Evolutionary conservation across 2,888 invertebrate genomes (phyloP).

Genomic region (Schizaphis graminum): DNA sequence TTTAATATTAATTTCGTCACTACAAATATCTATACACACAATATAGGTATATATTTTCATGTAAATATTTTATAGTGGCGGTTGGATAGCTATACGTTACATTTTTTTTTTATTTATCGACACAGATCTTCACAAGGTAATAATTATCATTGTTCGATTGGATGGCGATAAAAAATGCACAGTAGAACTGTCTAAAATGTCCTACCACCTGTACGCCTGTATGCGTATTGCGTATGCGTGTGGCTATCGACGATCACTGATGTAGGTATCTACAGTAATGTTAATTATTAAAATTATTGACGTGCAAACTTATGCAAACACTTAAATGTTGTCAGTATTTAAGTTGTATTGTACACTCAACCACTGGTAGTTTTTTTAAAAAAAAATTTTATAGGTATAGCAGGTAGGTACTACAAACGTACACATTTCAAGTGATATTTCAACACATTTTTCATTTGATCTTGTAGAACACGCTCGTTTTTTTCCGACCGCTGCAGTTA

Average conservation of each 20-base stretch:
- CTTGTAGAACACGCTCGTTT: neutral
- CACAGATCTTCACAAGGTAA: constrained; percentile 35
- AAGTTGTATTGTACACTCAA: neutral
- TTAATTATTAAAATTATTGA: neutral
- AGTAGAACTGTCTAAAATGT: neutral
- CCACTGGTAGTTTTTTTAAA: neutral
- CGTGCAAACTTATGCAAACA: neutral
- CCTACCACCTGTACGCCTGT: neutral
- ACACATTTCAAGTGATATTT: neutral
- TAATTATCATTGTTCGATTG: constrained; percentile 54
- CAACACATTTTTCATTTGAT: neutral
- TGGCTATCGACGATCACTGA: constrained; percentile 17
- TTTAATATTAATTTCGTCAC: constrained; percentile 43
- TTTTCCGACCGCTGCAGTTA: neutral
- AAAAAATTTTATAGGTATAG: neutral
- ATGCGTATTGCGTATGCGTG: neutral
- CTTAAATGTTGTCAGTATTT: neutral
- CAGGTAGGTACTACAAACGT: neutral
- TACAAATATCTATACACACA: constrained; percentile 8
- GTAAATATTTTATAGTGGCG: neutral
- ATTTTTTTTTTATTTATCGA: constrained; percentile 41
- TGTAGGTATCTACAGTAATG: neutral
- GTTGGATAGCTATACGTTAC: neutral
- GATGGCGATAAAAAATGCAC: constrained; percentile 40
- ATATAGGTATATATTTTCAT: neutral